These are phyloP conservation scores for Peribatodes rhomboidaria DNA, from an alignment of 2,888 invertebrate species.

Conservation along the genomic window DNA sequence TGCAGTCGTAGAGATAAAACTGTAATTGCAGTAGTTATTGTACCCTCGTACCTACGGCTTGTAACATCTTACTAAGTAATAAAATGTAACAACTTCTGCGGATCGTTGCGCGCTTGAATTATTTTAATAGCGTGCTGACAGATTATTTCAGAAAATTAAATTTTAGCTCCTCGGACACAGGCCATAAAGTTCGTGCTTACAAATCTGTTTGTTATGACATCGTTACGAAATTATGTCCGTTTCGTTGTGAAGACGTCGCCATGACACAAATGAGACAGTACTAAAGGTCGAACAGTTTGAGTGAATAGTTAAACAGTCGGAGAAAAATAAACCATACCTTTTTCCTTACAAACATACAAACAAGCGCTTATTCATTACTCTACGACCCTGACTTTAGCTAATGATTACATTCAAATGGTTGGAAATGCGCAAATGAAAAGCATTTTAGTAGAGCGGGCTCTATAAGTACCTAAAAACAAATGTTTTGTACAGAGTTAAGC, in stretches of 20 bases:
- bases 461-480: not conserved
- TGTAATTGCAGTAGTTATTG: conserved; percentile 28
- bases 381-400: too few relatives aligned
- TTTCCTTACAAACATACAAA: too few relatives aligned
- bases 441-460: too few relatives aligned
- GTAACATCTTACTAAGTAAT: conserved; percentile 59
- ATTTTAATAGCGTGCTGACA: conserved; percentile 83
- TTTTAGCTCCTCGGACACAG: conserved; percentile 86
- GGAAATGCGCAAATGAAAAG: too few relatives aligned
- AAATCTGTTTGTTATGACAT: conserved; percentile 87
- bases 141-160: conserved; percentile 87
- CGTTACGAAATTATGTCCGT: conserved; percentile 86
- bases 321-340: too few relatives aligned
- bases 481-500: not conserved
- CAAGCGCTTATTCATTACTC: too few relatives aligned
- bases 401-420: too few relatives aligned
- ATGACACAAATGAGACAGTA: conserved; percentile 48
- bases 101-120: conserved; percentile 76
- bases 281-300: conserved; percentile 10
- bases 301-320: too few relatives aligned
- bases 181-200: conserved; percentile 85
- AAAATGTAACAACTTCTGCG: conserved; percentile 68
- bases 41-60: conserved; percentile 35
- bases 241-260: conserved; percentile 80
- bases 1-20: conserved; percentile 43